A percentile compares a stretch with the other conserved stretches of the same genome.
These are phyloP conservation scores for Mizuhopecten yessoensis DNA, from an alignment of 1,140 invertebrate species.

Conservation along the genomic window DNA sequence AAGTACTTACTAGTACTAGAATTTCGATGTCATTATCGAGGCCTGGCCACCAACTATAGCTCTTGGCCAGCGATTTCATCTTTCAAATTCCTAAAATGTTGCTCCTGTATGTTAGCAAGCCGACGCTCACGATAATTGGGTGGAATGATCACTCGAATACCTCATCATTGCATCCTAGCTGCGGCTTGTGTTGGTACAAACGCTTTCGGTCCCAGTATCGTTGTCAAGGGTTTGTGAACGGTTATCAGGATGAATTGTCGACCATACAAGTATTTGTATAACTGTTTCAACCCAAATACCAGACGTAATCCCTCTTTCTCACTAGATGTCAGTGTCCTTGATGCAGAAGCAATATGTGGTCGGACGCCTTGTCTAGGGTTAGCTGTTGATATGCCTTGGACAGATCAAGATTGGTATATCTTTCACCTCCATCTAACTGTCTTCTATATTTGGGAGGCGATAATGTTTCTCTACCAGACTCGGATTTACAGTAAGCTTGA, in stretches of 20 bases:
- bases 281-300: constrained; percentile 84
- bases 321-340: constrained; percentile 75
- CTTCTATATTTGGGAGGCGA: constrained; percentile 72
- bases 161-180: constrained; percentile 79
- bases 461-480: constrained; percentile 62
- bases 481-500: constrained; percentile 80
- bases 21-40: constrained; percentile 82
- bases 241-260: constrained; percentile 69
- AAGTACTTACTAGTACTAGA: background rate
- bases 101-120: constrained; percentile 23
- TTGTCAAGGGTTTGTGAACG: constrained; percentile 77
- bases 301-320: constrained; percentile 84
- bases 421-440: constrained; percentile 71
- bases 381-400: constrained; percentile 70
- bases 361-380: constrained; percentile 30
- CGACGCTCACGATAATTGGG: constrained; percentile 52
- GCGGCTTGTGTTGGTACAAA: constrained; percentile 71
- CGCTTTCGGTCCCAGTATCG: constrained; percentile 68
- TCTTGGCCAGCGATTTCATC: constrained; percentile 82
- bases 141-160: constrained; percentile 81
- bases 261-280: constrained; percentile 84
- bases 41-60: constrained; percentile 83
- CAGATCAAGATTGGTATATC: constrained; percentile 76
- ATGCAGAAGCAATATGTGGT: constrained; percentile 80
- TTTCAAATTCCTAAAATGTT: constrained; percentile 79